Evolutionary conservation across 2,113 vertebrate genomes (phyloP).

Genomic region (Piliocolobus tephrosceles): DNA sequence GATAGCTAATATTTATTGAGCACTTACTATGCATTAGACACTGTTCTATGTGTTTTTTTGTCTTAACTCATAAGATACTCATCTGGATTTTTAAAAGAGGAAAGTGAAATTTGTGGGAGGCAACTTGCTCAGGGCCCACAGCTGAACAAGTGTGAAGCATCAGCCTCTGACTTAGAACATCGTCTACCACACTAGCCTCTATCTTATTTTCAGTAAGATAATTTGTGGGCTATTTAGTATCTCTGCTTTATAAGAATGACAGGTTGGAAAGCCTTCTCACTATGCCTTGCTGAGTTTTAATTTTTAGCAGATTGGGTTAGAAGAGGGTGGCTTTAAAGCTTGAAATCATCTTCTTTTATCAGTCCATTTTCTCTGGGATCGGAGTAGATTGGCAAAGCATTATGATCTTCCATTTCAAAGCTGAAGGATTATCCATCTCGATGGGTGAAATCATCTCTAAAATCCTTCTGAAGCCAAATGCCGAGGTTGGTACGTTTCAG

Average conservation of each 20-base stretch:
- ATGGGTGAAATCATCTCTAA: slow-evolving; percentile 67
- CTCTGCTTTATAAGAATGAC: slow-evolving; percentile 61
- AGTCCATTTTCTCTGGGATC: slow-evolving; percentile 76
- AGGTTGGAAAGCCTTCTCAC: slow-evolving; percentile 60
- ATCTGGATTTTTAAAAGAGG: not conserved
- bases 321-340: slow-evolving; percentile 60
- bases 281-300: slow-evolving; percentile 73
- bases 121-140: not conserved
- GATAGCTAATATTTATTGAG: not conserved
- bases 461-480: slow-evolving; percentile 54
- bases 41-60: not conserved
- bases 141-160: not conserved
- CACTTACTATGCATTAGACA: not conserved
- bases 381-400: slow-evolving; percentile 74
- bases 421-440: slow-evolving; percentile 66
- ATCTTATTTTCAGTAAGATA: slow-evolving; percentile 15
- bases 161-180: not conserved
- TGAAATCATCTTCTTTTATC: slow-evolving; percentile 65
- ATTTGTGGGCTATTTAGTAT: not conserved
- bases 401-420: slow-evolving; percentile 75
- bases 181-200: not conserved
- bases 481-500: slow-evolving; percentile 44
- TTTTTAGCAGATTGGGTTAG: slow-evolving; percentile 70
- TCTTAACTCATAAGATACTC: not conserved
- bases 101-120: not conserved